Base-by-base conservation (phyloP, 1,140 invertebrate genomes). In the Bombus difficillimus region DNA sequence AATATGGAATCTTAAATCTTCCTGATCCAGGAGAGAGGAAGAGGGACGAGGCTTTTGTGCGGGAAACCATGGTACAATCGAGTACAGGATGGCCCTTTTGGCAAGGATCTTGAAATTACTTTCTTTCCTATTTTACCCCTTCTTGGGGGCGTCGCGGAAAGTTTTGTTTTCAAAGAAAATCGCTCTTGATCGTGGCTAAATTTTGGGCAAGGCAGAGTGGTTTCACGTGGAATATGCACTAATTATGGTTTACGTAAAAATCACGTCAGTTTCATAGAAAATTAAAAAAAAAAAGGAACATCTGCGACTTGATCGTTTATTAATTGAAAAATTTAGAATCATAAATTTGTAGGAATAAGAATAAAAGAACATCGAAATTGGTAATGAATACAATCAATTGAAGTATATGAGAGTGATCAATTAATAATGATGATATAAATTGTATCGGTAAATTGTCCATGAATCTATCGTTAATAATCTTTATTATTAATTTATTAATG, bases 1-100 rank as follows among this genome's bases (percentile, higher is more conserved):
- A 83, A 83, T 83, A 83, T 72, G 85, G 66, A 86, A 83, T 86
- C 85, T 86, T 83, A 83, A 77, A 83, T 83, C 85, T 57, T 86
- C 34, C 66, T 34, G 41, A 37, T 18, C 12, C 18, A 18, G 3
- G 13, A 1, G 39, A 71, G 72, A 28, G 39, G 5, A 9, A 37
- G 34, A 25, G 47, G 32, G 15, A n/a, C 37, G 18, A n/a, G 47
- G 12, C 6, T 71, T 79, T 79, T 71, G 77, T 79, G 25, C n/a
- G 2, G 25, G 34, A 43, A 78, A 78, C n/a, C 47, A 22, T 12
- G 34, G 28, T 47, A 64, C 69, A 47, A 62, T 59, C 37, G 37
- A 18, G 22, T 59, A 43, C 76, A 78, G 57, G 75, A 12, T 34
- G 62, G 18, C n/a, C 62, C n/a, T 57, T 77, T 32, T 3, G 39